A percentile compares a stretch with the other conserved stretches of the same genome.
Evolutionary conservation across 2,888 invertebrate species (phyloP).

Genomic region (Eristalis arbustorum): DNA sequence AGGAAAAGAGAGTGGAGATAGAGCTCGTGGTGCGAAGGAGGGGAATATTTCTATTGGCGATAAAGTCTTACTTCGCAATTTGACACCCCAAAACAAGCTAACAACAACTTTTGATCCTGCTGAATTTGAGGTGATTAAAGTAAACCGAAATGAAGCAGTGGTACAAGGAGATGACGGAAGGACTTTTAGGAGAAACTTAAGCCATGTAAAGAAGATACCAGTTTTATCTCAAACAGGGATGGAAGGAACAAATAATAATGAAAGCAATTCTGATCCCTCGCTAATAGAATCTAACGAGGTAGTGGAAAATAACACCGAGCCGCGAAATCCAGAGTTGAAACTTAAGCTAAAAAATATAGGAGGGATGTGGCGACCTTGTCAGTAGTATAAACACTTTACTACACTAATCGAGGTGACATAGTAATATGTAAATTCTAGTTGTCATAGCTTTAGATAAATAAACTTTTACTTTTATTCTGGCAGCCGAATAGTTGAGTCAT

Average conservation of each 20-base stretch:
- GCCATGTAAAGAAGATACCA: background rate
- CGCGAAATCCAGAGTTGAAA: background rate
- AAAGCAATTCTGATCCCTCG: background rate
- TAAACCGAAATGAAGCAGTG: background rate
- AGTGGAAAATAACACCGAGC: background rate
- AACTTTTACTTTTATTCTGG: too few relatives aligned
- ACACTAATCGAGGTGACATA: too few relatives aligned
- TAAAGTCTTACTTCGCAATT: slow-evolving; percentile 29
- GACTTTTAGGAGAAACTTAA: background rate
- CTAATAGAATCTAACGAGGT: background rate
- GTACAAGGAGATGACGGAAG: slow-evolving; percentile 13
- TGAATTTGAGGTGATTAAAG: slow-evolving; percentile 12
- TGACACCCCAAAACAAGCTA: slow-evolving; percentile 17
- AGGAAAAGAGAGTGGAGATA: slow-evolving; percentile 38
- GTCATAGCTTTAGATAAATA: too few relatives aligned
- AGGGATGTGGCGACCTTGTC: background rate
- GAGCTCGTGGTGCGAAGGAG: slow-evolving; percentile 39
- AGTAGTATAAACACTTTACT: background rate
- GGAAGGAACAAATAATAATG: background rate
- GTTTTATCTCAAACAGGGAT: background rate
- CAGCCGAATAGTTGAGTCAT: too few relatives aligned
- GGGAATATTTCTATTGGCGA: slow-evolving; percentile 24
- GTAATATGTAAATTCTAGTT: too few relatives aligned
- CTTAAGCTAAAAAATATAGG: background rate
- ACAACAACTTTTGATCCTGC: slow-evolving; percentile 13